Conservation (phyloP, 2,113 vertebrate species). For the Datnioides undecimradiatus region DNA sequence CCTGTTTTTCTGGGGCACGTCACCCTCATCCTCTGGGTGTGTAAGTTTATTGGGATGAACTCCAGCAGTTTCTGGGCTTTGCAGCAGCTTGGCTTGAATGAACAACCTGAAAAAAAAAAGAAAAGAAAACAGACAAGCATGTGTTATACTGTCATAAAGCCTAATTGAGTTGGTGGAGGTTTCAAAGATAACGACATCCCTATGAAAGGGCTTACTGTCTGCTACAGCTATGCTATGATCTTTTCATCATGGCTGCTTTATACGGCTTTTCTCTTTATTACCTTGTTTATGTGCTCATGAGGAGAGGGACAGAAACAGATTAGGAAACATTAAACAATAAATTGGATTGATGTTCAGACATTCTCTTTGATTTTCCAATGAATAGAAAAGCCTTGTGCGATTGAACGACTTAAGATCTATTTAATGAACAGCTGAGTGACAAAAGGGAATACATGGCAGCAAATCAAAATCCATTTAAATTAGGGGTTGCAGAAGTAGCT, state of each 20-base stretch:
- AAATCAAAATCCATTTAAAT: constrained; percentile 32
- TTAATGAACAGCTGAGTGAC: constrained; percentile 26
- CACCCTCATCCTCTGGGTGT: constrained; percentile 96
- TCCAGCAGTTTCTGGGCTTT: constrained; percentile 97
- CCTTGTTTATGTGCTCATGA: constrained; percentile 6
- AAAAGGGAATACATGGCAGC: constrained; percentile 17
- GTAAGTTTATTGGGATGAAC: constrained; percentile 97
- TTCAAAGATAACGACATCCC: constrained; percentile 5
- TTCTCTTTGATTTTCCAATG: constrained; percentile 35
- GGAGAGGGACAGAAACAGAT: constrained; percentile 4
- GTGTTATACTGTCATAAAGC: not conserved
- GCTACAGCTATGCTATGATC: constrained; percentile 20
- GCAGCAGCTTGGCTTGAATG: constrained; percentile 97
- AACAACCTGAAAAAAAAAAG: constrained; percentile 86
- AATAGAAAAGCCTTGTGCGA: constrained; percentile 13
- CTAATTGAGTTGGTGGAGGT: not conserved
- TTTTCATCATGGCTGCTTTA: constrained; percentile 22
- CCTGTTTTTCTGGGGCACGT: constrained; percentile 93
- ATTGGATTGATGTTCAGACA: constrained; percentile 32
- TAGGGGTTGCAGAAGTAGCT: constrained; percentile 13
- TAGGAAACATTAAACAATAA: constrained; percentile 35
- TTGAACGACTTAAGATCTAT: constrained; percentile 30
- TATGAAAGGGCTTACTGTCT: constrained; percentile 32
- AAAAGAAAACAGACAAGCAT: constrained; percentile 50
- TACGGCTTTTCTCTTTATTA: constrained; percentile 19